Evolutionary conservation across 2,888 invertebrate genomes (phyloP).

Genomic region (Cosmia trapezina): DNA sequence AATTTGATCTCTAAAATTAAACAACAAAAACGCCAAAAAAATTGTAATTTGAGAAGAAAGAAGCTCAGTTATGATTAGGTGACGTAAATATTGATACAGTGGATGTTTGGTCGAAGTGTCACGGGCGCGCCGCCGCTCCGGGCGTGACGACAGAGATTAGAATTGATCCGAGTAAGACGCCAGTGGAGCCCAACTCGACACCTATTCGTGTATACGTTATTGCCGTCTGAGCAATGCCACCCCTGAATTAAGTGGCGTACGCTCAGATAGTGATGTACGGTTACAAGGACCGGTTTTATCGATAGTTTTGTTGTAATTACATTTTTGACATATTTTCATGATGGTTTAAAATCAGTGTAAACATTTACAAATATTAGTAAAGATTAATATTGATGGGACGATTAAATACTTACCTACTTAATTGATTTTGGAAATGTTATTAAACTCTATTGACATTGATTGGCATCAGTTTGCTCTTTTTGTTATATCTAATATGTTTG

Average conservation of each 20-base stretch:
- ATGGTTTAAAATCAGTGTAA: not conserved
- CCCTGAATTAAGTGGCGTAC: conserved; percentile 79
- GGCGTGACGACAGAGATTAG: conserved; percentile 82
- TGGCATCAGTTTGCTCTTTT: not conserved
- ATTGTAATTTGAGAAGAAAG: conserved; percentile 65
- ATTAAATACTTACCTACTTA: no score
- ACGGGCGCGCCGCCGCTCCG: conserved; percentile 63
- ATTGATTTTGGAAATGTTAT: not conserved
- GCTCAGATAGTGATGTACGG: conserved; percentile 72
- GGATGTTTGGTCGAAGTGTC: conserved; percentile 69
- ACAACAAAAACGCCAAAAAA: conserved; percentile 28
- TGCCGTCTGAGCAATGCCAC: conserved; percentile 83
- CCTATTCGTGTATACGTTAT: conserved; percentile 81
- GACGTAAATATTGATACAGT: conserved; percentile 70
- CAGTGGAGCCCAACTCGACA: conserved; percentile 72
- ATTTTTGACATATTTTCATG: not conserved
- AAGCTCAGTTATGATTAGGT: conserved; percentile 69
- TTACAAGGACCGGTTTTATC: conserved; percentile 51
- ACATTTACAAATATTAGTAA: not conserved
- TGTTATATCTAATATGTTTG: not conserved
- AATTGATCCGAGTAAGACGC: conserved; percentile 83
- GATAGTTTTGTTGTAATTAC: conserved; percentile 52
- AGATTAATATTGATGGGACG: not conserved
- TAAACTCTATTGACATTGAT: not conserved
- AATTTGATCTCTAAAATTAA: not conserved